Base-by-base conservation (phyloP, 1,140 invertebrate genomes). In the Pseudachorutes palmiensis region DNA sequence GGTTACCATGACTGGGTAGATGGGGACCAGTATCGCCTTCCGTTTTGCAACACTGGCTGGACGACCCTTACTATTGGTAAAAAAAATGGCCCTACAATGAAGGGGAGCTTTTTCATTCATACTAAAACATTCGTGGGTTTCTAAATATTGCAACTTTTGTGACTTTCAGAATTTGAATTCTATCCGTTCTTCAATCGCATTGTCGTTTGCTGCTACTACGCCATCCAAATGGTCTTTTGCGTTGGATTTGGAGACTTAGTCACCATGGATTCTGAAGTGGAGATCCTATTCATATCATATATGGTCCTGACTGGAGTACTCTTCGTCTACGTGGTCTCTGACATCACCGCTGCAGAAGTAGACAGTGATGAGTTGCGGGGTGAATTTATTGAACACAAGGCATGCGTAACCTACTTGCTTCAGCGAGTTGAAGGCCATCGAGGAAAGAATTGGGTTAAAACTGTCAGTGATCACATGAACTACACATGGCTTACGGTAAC, bases 181-280 rank as follows among this genome's bases (percentile, higher is more conserved):
- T 55, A 55, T 55, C 51, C 24, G 12, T 5, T 55, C 24, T 55
- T 55, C 51, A 26, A 26, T 14, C 51, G 12, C 12, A 12, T 19
- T 55, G 62, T 62, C 2, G 48, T 33, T 45, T 61, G 66, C 1
- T 1, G 55, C 2, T 68, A 68, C 41, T 68, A 68, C 36, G 51
- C 59, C 1, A 55, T 29, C 19, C 66, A 68, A 64, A 32, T 41
- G 2, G 1, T 64, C 30, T 45, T 68, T 1, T 32, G 51, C 12
- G 51, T 67, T 67, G 66, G 66, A 1, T 68, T 58, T 31, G 66
- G 66, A 24, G 66, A 68, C 29, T 60, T 60, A 9, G 26, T 28
- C 29, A 30, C 12, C 58, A 32, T 60, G 14, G 3, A 2, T 60
- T 60, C 9, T 60, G 58, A 28, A 60, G 26, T 29, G 22, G 22